These are phyloP conservation scores for Balearica regulorum DNA, from an alignment of 2,797 vertebrate genomes.

Conservation along the genomic window DNA sequence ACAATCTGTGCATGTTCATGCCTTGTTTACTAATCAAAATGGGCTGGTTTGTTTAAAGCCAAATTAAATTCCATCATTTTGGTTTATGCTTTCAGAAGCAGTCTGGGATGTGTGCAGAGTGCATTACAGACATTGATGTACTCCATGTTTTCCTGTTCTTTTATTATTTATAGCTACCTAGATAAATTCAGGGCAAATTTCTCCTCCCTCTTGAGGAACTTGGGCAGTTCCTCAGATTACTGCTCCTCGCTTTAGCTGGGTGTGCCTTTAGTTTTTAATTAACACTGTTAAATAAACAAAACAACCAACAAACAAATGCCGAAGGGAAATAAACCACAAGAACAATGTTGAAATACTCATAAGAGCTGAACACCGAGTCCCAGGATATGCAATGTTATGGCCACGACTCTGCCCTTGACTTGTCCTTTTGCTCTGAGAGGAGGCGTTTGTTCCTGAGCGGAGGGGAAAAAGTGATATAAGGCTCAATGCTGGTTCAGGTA, in stretches of 20 bases:
- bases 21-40: neutral
- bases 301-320: conserved; percentile 58
- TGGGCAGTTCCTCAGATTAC: conserved; percentile 26
- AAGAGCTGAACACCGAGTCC: neutral
- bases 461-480: neutral
- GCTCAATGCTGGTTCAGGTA: neutral
- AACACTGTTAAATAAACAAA: conserved; percentile 62
- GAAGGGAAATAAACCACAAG: conserved; percentile 51
- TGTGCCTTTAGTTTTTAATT: conserved; percentile 61
- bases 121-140: neutral
- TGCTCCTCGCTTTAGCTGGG: conserved; percentile 17
- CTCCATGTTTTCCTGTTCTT: neutral
- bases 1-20: neutral
- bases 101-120: neutral
- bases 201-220: conserved; percentile 18
- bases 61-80: neutral
- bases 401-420: neutral
- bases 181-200: conserved; percentile 12
- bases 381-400: neutral
- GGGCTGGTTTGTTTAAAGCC: neutral
- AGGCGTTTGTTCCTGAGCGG: neutral
- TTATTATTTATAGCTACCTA: neutral
- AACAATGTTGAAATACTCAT: conserved; percentile 36
- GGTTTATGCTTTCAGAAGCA: neutral
- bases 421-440: conserved; percentile 11